Conservation (phyloP, 2,113 vertebrate species). For the Cavia porcellus region DNA sequence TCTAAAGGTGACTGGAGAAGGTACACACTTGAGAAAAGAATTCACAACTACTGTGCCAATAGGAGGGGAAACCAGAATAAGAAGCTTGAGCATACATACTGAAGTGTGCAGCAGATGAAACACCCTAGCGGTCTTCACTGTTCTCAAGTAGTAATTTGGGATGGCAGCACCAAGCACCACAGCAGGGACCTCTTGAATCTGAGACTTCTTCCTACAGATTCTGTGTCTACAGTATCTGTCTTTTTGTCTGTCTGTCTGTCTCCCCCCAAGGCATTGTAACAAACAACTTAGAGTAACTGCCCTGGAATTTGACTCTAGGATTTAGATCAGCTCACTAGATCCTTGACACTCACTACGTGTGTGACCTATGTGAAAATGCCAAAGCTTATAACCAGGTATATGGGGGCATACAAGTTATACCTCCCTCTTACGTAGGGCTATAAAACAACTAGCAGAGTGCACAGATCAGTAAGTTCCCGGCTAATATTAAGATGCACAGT, state of each 20-base stretch:
- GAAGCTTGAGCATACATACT: background rate
- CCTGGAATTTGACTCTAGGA: background rate
- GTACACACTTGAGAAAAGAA: background rate
- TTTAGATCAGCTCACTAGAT: background rate
- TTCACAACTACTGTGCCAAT: background rate
- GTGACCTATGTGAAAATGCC: background rate
- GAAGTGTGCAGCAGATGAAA: background rate
- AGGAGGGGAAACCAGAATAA: background rate
- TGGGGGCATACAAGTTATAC: background rate
- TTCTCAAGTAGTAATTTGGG: background rate
- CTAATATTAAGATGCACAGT: background rate
- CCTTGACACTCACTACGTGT: background rate
- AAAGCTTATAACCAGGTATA: background rate
- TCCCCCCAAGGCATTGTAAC: background rate
- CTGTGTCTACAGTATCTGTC: background rate
- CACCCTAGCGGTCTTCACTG: background rate
- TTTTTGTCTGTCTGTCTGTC: background rate
- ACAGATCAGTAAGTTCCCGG: background rate
- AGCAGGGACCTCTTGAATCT: background rate
- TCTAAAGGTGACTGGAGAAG: background rate
- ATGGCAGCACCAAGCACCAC: background rate
- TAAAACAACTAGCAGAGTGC: slow-evolving; percentile 8
- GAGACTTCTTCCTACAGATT: background rate
- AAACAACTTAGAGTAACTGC: background rate
- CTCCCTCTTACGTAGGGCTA: background rate